Base-by-base conservation (phyloP, 2,113 vertebrate species). In the Taxidea taxus region DNA sequence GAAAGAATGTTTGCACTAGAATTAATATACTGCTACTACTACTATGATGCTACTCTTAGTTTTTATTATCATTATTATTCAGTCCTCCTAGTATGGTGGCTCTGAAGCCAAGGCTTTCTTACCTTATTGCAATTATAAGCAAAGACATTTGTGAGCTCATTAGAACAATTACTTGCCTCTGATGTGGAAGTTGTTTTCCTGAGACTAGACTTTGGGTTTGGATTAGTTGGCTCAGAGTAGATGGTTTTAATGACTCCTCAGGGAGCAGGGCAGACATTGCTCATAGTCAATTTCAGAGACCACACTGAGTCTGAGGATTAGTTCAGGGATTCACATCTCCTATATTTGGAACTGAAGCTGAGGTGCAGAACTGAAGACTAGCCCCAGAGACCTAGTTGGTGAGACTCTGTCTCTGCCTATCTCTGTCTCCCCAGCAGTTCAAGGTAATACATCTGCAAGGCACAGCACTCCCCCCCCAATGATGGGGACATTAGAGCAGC, bases 111-210 rank as follows among this genome's bases (percentile, higher is more conserved):
- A 42, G 37, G 11, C 20, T 91, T 78, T 83, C 34, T 70, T 75
- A 64, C n/a, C 16, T 34, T 66, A 90, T 18, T 93, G 47, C 23
- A 80, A 42, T 84, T 31, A 80, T 93, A 83, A 95, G 29, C 23
- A 93, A 83, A 62, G 64, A 42, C 7, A 56, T 34, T 80, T 87
- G 72, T 44, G 85, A 74, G 4, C 27, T 89, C 78, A 82, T 92
- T 80, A 51, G 77, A 68, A 62, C 29, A 88, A 88, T 85, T 68
- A 56, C 20, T 89, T 89, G 16, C 49, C 51, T 75, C 89, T 70
- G 34, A 82, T 51, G 34, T 92, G 54, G 78, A 97, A 34, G n/a
- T 74, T 93, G 37, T 93, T 95, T 95, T 88, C 70, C 44, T 95
- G 27, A 97, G 93, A 75, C 90, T 68, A 95, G 83, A 77, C 37